Evolutionary conservation across 2,113 vertebrate species (phyloP).

Genomic region (Caloenas nicobarica): DNA sequence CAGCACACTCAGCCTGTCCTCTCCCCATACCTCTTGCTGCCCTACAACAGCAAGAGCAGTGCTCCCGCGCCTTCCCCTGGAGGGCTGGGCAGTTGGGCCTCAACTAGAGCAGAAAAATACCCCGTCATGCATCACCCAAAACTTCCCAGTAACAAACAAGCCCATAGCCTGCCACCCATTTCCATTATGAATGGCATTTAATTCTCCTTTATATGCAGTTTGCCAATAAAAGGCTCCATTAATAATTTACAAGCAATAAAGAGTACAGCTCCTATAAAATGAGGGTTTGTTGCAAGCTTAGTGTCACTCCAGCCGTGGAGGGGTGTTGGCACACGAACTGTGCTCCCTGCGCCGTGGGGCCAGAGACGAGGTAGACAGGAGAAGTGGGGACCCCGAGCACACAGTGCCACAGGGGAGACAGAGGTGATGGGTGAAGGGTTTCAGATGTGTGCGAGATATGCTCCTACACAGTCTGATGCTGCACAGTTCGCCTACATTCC

Average conservation of each 20-base stretch:
- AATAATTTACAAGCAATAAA: slow-evolving; percentile 68
- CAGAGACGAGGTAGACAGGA: neutral
- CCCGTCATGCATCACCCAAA: rapidly evolving
- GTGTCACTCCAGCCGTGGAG: neutral
- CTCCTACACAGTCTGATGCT: neutral
- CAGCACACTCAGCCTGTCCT: neutral
- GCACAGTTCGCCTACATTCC: neutral
- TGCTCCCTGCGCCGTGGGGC: neutral
- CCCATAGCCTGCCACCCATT: neutral
- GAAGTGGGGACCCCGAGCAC: neutral
- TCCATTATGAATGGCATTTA: slow-evolving; percentile 61
- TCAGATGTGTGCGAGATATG: neutral
- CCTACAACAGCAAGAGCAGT: neutral
- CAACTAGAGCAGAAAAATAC: neutral
- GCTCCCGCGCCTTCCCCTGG: neutral
- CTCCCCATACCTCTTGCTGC: neutral
- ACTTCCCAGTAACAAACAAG: neutral
- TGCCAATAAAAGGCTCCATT: slow-evolving; percentile 47
- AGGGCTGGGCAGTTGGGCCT: neutral
- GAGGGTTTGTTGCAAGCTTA: neutral
- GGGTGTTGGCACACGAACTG: neutral
- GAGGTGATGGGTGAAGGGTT: neutral
- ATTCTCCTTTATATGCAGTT: slow-evolving; percentile 24
- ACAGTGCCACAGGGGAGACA: neutral
- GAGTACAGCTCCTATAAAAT: neutral